phyloP scores from a whole-genome alignment of 2,888 invertebrate species.

The Clostera curtula region DNA sequence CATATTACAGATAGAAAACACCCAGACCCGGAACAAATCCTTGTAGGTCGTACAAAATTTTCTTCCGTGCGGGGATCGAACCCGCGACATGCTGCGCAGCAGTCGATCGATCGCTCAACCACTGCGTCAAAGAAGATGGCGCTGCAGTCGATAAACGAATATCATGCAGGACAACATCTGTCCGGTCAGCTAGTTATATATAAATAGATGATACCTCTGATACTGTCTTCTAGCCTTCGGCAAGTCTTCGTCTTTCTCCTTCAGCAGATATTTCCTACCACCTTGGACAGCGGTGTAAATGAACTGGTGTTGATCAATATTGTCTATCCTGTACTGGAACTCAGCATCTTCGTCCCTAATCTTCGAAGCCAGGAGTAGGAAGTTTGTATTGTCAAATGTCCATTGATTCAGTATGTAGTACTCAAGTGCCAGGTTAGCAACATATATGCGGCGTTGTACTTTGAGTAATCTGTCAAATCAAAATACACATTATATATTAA shows the following conservation, averaged over 20 bases:
- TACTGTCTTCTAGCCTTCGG: constrained; percentile 67
- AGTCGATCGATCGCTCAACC: too few species aligned
- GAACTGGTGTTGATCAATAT: constrained; percentile 66
- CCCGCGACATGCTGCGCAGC: too few species aligned
- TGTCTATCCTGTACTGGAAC: constrained; percentile 76
- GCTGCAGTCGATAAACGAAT: too few species aligned
- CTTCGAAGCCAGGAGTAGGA: constrained; percentile 63
- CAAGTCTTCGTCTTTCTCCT: constrained; percentile 77
- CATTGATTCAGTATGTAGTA: constrained; percentile 87
- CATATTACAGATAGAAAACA: too few species aligned
- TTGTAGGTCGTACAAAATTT: too few species aligned
- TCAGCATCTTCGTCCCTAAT: constrained; percentile 65
- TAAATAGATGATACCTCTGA: too few species aligned
- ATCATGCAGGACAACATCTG: too few species aligned
- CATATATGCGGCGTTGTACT: constrained; percentile 87
- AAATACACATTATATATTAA: background rate
- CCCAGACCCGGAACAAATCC: too few species aligned
- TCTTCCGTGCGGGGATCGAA: too few species aligned
- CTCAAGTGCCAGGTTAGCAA: constrained; percentile 80
- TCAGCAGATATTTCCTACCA: constrained; percentile 78
- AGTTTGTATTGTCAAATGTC: constrained; percentile 81
- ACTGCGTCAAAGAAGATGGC: too few species aligned
- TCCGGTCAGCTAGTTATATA: too few species aligned
- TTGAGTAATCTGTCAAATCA: constrained; percentile 79
- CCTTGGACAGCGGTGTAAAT: constrained; percentile 75